A percentile compares a stretch with the other conserved stretches of the same genome.
These are phyloP conservation scores for Gymnothorax reevesii DNA, from an alignment of 2,797 vertebrate genomes.

Conservation along the genomic window DNA sequence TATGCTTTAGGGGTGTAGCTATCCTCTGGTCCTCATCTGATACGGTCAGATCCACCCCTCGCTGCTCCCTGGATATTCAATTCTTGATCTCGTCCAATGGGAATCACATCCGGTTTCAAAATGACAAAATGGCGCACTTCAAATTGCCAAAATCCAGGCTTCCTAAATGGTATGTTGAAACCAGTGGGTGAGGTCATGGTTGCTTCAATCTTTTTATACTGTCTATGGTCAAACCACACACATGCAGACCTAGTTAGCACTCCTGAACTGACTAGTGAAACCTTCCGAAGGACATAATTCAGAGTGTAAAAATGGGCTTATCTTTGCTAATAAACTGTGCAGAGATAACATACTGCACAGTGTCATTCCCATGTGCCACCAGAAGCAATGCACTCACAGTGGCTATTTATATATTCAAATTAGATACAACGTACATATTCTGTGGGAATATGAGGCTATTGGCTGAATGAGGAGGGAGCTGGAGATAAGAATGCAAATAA, in stretches of 20 bases:
- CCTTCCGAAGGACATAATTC: not conserved
- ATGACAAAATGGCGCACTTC: too few species aligned
- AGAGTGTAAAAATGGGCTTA: not conserved
- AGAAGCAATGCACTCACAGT: not conserved
- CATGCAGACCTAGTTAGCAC: not conserved
- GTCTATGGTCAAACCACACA: not conserved
- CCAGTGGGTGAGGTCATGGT: too few species aligned
- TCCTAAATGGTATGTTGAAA: too few species aligned
- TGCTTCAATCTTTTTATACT: too few species aligned
- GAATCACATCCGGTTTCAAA: too few species aligned
- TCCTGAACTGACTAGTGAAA: not conserved
- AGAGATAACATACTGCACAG: not conserved
- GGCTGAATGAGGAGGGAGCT: not conserved
- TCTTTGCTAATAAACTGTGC: not conserved
- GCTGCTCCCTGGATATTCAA: too few species aligned
- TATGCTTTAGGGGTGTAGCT: too few species aligned
- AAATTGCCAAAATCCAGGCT: too few species aligned
- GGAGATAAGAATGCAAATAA: not conserved
- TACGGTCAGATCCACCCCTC: too few species aligned
- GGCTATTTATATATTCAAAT: not conserved
- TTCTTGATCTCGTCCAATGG: too few species aligned
- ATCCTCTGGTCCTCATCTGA: too few species aligned
- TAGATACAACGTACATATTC: not conserved
- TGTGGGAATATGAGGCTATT: not conserved
- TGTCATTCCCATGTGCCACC: constrained; percentile 24